These are phyloP conservation scores for Epistrophe eligans DNA, from an alignment of 2,888 invertebrate species.

Conservation along the genomic window DNA sequence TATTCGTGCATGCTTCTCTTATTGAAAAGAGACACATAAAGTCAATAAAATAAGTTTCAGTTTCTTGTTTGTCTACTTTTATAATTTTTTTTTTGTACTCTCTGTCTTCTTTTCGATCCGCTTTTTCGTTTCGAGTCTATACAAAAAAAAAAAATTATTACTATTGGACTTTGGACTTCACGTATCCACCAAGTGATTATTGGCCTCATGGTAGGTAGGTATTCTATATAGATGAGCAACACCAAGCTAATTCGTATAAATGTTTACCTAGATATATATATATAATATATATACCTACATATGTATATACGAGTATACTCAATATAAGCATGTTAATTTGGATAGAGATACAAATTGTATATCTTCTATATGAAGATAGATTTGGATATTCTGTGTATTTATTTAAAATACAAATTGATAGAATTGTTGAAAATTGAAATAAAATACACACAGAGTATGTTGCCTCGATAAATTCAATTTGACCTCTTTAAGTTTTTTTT, in stretches of 20 bases:
- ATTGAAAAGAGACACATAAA: constrained; percentile 73
- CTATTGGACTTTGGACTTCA: constrained; percentile 76
- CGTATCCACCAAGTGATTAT: constrained; percentile 76
- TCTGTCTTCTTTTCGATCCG: constrained; percentile 23
- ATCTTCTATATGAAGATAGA: constrained; percentile 7
- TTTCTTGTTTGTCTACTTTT: constrained; percentile 56
- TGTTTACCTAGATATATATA: background rate
- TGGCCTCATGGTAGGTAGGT: constrained; percentile 33
- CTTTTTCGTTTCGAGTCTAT: constrained; percentile 48
- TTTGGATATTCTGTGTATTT: constrained; percentile 12
- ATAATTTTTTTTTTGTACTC: constrained; percentile 1
- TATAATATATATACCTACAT: no score
- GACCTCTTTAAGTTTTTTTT: background rate
- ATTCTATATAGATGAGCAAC: constrained; percentile 41
- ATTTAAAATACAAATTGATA: constrained; percentile 28
- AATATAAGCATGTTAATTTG: constrained; percentile 19
- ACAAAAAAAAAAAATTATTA: constrained; percentile 31
- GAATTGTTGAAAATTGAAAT: constrained; percentile 3
- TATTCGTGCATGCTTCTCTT: constrained; percentile 62
- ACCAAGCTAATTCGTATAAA: constrained; percentile 42
- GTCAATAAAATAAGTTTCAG: constrained; percentile 73
- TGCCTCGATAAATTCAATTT: constrained; percentile 10
- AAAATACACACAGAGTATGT: constrained; percentile 18
- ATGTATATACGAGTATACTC: background rate
- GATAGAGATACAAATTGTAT: constrained; percentile 24